Evolutionary conservation across 1,140 invertebrate genomes (phyloP).

Genomic region (Sarcophaga peregrina): DNA sequence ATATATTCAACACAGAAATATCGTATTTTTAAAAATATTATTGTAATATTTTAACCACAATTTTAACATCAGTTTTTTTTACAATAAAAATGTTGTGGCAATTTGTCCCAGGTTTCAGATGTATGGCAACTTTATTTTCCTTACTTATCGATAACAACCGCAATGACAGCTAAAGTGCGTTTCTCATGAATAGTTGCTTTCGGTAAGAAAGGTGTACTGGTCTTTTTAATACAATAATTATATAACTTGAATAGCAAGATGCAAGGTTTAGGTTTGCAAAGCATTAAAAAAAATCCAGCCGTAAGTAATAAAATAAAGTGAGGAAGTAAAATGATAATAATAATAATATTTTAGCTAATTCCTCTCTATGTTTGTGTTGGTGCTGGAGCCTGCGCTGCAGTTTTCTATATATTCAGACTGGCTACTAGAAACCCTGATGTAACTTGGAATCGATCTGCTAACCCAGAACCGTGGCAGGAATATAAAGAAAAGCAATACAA

Average conservation of each 20-base stretch:
- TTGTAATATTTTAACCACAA: too few relatives aligned
- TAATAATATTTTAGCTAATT: conserved; percentile 68
- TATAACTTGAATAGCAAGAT: conserved; percentile 56
- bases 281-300: conserved; percentile 73
- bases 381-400: conserved; percentile 72
- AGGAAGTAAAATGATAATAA: not conserved
- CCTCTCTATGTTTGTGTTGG: conserved; percentile 81
- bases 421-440: conserved; percentile 83
- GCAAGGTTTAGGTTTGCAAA: conserved; percentile 69
- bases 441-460: conserved; percentile 76
- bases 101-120: too few relatives aligned
- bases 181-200: too few relatives aligned
- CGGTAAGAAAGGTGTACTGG: too few relatives aligned
- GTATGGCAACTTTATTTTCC: too few relatives aligned
- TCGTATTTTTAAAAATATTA: too few relatives aligned
- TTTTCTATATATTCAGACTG: conserved; percentile 75
- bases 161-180: too few relatives aligned
- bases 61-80: too few relatives aligned
- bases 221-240: not conserved
- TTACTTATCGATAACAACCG: too few relatives aligned
- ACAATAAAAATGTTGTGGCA: too few relatives aligned
- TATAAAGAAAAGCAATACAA: conserved; percentile 85
- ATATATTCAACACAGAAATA: too few relatives aligned
- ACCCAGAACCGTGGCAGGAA: conserved; percentile 83
- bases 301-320: conserved; percentile 27